Base-by-base conservation (phyloP, 2,113 vertebrate genomes). In the Nansenia antarctica region DNA sequence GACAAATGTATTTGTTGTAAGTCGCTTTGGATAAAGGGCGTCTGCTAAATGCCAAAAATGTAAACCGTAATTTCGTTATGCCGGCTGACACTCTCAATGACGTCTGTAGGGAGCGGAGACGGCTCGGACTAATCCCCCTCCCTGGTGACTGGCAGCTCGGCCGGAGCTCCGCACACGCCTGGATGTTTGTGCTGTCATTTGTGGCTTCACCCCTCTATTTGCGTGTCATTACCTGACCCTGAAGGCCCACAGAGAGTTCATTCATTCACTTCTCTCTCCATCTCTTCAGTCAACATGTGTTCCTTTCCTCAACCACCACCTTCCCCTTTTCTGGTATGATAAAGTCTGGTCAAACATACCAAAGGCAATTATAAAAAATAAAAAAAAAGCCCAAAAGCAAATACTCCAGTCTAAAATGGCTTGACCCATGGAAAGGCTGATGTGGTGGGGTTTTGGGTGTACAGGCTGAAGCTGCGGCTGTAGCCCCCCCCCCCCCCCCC, bases 161-260 rank as follows among this genome's bases (percentile, higher is more conserved):
- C 70, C 65, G 82, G 83, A 66, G 67, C 69, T 80, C 73, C 75
- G 73, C 76, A 82, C 86, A 86, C 31, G 73, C 35, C 61, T 67
- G 78, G 83, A 89, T 90, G 85, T 92, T 90, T 92, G 82, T 88
- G 76, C 79, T 89, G 81, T 87, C 77, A 85, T 88, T 91, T 88
- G 89, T 81, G 88, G 88, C 82, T 83, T 84, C 76, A 63, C 69
- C 54, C 80, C 77, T 81, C 77, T 89, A 80, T 92, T 90, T 91
- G 85, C 89, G 81, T 87, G 84, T 85, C 82, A 87, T 92, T 91
- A 89, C 82, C 74, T n/a, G 76, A 80, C 62, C 76, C n/a, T n/a
- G n/a, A 53, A 15, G 15, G 58, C 71, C 67, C 81, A 92, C 88
- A 92, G 82, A 84, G 88, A 74, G 65, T 72, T 60, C 85, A 90